Percentiles rank a stretch among this genome's conserved stretches.
These are phyloP conservation scores for Taphrorychus bicolor DNA, from an alignment of 2,888 invertebrate species.

Conservation along the genomic window DNA sequence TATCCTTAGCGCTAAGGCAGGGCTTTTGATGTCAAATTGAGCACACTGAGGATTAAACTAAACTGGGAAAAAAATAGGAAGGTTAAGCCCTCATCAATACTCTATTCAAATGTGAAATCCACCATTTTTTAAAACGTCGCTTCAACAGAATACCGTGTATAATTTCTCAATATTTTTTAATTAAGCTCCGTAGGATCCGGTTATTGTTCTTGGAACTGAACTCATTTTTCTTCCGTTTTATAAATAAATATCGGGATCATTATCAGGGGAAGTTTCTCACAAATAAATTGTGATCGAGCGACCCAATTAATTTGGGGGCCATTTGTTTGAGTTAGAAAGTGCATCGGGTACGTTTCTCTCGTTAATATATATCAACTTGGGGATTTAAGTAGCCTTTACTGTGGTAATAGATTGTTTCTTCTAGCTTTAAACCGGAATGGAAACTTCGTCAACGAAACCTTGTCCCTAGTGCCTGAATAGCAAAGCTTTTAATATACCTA, in stretches of 20 bases:
- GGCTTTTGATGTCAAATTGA: background rate
- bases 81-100: background rate
- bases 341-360: conserved; percentile 11
- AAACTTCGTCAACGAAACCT: background rate
- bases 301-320: conserved; percentile 12
- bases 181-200: conserved; percentile 3
- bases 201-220: conserved; percentile 9
- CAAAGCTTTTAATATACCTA: conserved; percentile 10
- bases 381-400: background rate
- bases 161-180: conserved; percentile 18
- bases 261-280: conserved; percentile 10
- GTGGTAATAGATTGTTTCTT: background rate
- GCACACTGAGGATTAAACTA: background rate
- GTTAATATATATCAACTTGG: conserved; percentile 5
- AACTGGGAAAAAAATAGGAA: background rate
- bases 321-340: conserved; percentile 13
- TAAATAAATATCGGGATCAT: conserved; percentile 15
- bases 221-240: conserved; percentile 15
- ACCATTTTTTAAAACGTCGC: background rate
- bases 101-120: background rate
- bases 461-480: too few relatives aligned
- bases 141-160: conserved; percentile 3
- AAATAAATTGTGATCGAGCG: conserved; percentile 19
- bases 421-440: background rate
- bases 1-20: background rate